These are phyloP conservation scores for Notothenia rossii DNA, from an alignment of 2,113 vertebrate genomes.

Conservation along the genomic window DNA sequence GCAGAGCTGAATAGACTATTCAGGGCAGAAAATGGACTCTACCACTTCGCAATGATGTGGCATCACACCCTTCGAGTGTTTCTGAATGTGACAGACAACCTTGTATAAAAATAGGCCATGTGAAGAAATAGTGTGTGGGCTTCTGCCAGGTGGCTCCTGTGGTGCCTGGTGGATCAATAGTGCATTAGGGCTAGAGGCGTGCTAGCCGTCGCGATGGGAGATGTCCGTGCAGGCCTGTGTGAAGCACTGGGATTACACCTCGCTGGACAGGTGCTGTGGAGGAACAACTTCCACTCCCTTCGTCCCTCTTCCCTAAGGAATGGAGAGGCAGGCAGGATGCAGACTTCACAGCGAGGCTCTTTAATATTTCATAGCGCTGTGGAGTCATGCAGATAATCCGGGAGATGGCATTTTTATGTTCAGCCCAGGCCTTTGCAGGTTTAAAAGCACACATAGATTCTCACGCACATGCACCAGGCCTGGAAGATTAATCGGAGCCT, in stretches of 20 bases:
- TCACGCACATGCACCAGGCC: constrained; percentile 27
- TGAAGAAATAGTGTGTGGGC: constrained; percentile 20
- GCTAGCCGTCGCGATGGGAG: constrained; percentile 40
- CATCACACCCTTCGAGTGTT: constrained; percentile 33
- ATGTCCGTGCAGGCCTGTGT: constrained; percentile 29
- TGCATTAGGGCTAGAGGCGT: constrained; percentile 72
- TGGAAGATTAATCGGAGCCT: constrained; percentile 64
- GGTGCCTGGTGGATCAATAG: constrained; percentile 74
- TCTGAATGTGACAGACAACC: constrained; percentile 44
- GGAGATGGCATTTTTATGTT: constrained; percentile 56
- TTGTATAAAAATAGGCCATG: constrained; percentile 45
- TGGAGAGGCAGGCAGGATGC: constrained; percentile 21
- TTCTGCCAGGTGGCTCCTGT: constrained; percentile 64
- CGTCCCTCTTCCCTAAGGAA: constrained; percentile 18
- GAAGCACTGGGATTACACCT: constrained; percentile 31
- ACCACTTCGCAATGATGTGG: not conserved
- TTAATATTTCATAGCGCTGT: constrained; percentile 72
- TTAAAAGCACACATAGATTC: constrained; percentile 48
- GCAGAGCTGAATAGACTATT: not conserved
- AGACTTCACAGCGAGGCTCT: constrained; percentile 59
- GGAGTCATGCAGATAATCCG: constrained; percentile 75
- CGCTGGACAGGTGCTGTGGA: not conserved
- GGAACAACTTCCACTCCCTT: constrained; percentile 1
- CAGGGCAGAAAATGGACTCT: constrained; percentile 21
- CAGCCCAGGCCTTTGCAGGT: constrained; percentile 13